Evolutionary conservation across 2,797 vertebrate genomes (phyloP).

Genomic region (Kryptolebias ocellatus): DNA sequence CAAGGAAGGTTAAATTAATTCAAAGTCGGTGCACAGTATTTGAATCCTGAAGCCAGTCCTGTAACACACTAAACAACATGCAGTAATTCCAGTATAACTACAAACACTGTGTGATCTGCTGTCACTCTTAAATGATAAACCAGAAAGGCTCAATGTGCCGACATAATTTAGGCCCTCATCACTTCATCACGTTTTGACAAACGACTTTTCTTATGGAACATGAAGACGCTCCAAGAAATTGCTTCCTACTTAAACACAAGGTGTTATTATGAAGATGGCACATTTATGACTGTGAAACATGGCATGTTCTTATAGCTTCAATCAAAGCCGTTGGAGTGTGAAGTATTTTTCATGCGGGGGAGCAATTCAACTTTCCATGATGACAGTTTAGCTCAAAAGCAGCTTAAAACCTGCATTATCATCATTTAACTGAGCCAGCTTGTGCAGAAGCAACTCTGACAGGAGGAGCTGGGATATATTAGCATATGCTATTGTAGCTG

Average conservation of each 20-base stretch:
- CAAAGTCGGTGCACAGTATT: too few species aligned
- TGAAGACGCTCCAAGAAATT: conserved; percentile 26
- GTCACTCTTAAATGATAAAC: conserved; percentile 17
- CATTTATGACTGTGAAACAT: conserved; percentile 21
- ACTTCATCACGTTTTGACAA: conserved; percentile 13
- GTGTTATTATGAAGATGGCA: conserved; percentile 33
- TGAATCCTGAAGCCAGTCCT: background rate
- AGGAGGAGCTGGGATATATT: conserved; percentile 64
- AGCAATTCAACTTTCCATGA: conserved; percentile 62
- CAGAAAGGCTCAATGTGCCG: conserved; percentile 10
- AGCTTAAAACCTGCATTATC: conserved; percentile 71
- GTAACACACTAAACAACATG: conserved; percentile 3
- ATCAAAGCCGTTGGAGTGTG: conserved; percentile 25
- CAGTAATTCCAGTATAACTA: conserved; percentile 1
- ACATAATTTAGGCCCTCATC: conserved; percentile 35
- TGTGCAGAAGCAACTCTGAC: conserved; percentile 58
- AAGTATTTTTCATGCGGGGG: conserved; percentile 42
- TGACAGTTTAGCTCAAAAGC: conserved; percentile 65
- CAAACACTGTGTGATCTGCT: conserved; percentile 9
- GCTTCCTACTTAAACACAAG: conserved; percentile 21
- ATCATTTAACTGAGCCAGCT: conserved; percentile 67
- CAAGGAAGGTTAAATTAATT: background rate
- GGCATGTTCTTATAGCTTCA: conserved; percentile 30
- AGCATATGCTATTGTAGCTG: conserved; percentile 69
- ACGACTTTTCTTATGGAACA: conserved; percentile 8